Evolutionary conservation across 2,888 invertebrate species (phyloP).

Genomic region (Prosapia bicincta): DNA sequence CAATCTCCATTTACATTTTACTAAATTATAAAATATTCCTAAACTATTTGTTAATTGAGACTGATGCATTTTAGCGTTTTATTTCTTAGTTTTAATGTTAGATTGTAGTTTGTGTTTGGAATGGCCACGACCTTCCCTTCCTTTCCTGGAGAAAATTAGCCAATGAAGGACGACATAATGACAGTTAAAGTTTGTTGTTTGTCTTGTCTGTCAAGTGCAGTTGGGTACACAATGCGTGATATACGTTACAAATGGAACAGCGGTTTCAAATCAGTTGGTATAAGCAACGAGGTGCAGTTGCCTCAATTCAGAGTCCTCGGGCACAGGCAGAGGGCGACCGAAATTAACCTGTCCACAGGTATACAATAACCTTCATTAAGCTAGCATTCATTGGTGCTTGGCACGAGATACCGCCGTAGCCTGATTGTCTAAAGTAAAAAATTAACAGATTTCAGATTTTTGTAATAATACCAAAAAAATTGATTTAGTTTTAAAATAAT

Average conservation of each 20-base stretch:
- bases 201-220: slow-evolving; percentile 52
- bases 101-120: not conserved
- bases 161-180: not conserved
- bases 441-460: no score
- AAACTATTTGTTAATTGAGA: not conserved
- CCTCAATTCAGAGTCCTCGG: slow-evolving; percentile 97
- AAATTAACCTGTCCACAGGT: slow-evolving; percentile 95
- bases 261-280: slow-evolving; percentile 89
- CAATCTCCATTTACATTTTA: no score
- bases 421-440: not conserved
- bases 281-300: slow-evolving; percentile 92
- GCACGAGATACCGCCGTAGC: not conserved
- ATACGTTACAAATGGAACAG: slow-evolving; percentile 96
- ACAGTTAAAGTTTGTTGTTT: slow-evolving; percentile 15
- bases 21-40: no score
- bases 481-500: no score
- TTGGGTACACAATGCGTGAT: slow-evolving; percentile 97
- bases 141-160: not conserved
- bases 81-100: not conserved
- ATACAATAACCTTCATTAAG: slow-evolving; percentile 46
- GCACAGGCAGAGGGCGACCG: slow-evolving; percentile 91
- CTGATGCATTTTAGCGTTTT: not conserved
- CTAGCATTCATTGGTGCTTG: not conserved
- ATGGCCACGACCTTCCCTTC: slow-evolving; percentile 5
- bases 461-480: no score